Base-by-base conservation (phyloP, 2,888 invertebrate species). In the Cosmia pyralina region DNA sequence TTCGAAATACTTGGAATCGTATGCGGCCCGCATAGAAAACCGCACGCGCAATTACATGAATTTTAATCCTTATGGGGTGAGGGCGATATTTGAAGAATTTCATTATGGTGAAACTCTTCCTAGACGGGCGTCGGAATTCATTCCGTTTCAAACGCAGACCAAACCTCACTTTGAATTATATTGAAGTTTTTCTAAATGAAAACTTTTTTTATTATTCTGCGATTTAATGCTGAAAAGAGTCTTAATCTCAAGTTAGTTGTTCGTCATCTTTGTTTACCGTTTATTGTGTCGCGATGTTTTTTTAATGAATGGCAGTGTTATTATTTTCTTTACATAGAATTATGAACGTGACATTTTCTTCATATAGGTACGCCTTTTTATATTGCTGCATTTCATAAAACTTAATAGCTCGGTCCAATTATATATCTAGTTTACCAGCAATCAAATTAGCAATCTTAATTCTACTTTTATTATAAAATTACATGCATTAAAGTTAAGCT, bases 81-180 rank as follows among this genome's bases (percentile, higher is more conserved):
- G 90, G 88, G 89, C 81, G 92, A 92, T 94, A 93, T 95, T 94
- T 94, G 88, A 94, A 93, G 95, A 96, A 96, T 96, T 96, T 95
- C 94, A 96, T 96, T 95, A 95, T 91, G 91, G 91, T 90, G 89
- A 93, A 93, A 92, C 92, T 93, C 90, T 91, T 91, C 91, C 88
- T 92, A 91, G 91, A 90, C 87, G 87, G 85, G 87, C 88, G 90
- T 88, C 77, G 92, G 93, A 93, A 94, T 94, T 93, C 90, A 92
- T 93, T 94, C 89, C 92, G 88, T 92, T 93, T 91, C 87, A 91
- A 91, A 92, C 90, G 90, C 89, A 90, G 88, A 89, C 89, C 90
- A 89, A 89, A 90, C 89, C 88, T 86, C 85, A 90, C 90, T 92
- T 89, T 83, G 90, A 89, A 92, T 93, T 92, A 90, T 92, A 93